Evolutionary conservation across 2,797 vertebrate species (phyloP), one percentile per base, ranked within the genome.

Genomic region (Enteromius treurensis): DNA sequence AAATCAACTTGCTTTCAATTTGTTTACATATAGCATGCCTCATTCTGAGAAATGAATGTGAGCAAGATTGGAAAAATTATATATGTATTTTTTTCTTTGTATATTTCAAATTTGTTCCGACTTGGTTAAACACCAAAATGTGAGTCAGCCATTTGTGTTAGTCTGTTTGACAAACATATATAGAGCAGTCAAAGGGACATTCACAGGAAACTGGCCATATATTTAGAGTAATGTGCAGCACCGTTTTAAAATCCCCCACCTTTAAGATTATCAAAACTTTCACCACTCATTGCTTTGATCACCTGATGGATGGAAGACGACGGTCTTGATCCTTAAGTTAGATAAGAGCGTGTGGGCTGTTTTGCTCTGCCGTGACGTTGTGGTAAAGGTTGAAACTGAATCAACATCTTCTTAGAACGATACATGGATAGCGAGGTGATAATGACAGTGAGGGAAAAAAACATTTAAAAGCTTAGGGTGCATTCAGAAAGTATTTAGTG

Each of bases 201-300:
- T 77, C 29, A 83, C 85, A 81, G 83, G 85, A 88, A 88, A 81
- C 42, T 74, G 55, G 45, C 76, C 71, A 75, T 26, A 42, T 49
- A 37, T 78, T 65, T 32, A 40, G 42, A 70, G 47, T 40, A 1
- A 2, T 75, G 68, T 67, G 32, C 34, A 45, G 65, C 10, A 77
- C n/a, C n/a, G 11, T 21, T 0, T 84, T 87, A 83, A 91, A 89
- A 92, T 92, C 89, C 91, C 94, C 92, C 89, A 83, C 88, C 88
- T 86, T 34, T 55, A 53, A 42, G 47, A 80, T 91, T 91, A 93
- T 92, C 91, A 84, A 83, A 71, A 71, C 26, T 8, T 10, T 79
- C 86, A 93, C 93, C 92, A 87, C 74, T 21, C 74, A 42, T 42
- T 11, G 19, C 75, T 68, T 87, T 89, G 73, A 64, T 80, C 77